These are phyloP conservation scores for Archocentrus centrarchus DNA, from an alignment of 2,113 vertebrate genomes.

Conservation along the genomic window DNA sequence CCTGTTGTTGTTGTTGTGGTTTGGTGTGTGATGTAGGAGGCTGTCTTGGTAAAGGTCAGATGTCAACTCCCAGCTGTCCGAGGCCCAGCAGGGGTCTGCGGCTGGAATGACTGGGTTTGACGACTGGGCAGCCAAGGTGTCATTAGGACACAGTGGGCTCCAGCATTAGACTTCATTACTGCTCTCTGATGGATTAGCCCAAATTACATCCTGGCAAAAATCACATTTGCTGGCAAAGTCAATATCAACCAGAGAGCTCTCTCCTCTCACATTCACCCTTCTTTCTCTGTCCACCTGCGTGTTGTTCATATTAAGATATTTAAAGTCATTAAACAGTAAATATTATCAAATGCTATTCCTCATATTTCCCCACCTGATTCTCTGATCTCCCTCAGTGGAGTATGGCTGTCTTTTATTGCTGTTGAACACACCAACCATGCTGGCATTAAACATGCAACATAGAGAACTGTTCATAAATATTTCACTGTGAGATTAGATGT, in stretches of 20 bases:
- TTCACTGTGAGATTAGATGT: slow-evolving; percentile 67
- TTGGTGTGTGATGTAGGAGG: slow-evolving; percentile 56
- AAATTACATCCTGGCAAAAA: slow-evolving; percentile 76
- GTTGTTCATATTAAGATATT: slow-evolving; percentile 33
- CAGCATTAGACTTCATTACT: slow-evolving; percentile 82
- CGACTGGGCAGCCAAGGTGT: slow-evolving; percentile 63
- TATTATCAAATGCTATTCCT: slow-evolving; percentile 12
- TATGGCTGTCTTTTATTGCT: slow-evolving; percentile 46
- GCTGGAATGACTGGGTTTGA: slow-evolving; percentile 47
- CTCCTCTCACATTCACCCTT: background rate
- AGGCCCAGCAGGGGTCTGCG: slow-evolving; percentile 44
- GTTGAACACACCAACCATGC: slow-evolving; percentile 31
- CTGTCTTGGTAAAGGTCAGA: slow-evolving; percentile 64
- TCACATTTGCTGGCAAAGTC: slow-evolving; percentile 45
- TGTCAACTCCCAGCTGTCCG: slow-evolving; percentile 69
- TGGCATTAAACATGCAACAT: slow-evolving; percentile 61
- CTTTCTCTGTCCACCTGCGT: slow-evolving; percentile 5
- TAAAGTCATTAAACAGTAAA: slow-evolving; percentile 40
- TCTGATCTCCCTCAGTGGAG: background rate
- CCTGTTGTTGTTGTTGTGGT: slow-evolving; percentile 9
- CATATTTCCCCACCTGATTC: background rate
- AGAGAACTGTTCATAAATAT: slow-evolving; percentile 62
- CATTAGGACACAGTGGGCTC: slow-evolving; percentile 76
- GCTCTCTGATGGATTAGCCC: slow-evolving; percentile 74
- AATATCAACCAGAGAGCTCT: slow-evolving; percentile 48